Conservation (phyloP, 1,140 invertebrate genomes). For the Grapholita molesta region DNA sequence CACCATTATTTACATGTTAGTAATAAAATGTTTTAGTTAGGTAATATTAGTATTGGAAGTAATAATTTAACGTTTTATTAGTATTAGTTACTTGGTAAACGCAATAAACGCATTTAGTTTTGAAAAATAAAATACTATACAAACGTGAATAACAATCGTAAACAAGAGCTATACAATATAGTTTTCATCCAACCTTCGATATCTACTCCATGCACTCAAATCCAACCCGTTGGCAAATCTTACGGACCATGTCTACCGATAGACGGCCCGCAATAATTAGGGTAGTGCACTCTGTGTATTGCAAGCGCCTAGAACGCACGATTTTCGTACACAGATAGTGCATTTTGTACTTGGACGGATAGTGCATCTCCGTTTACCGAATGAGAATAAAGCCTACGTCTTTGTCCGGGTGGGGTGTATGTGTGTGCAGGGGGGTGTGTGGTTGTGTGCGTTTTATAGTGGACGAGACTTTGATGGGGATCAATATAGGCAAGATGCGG, state of each 20-base stretch:
- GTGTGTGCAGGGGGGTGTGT: conserved; percentile 47
- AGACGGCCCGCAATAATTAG: conserved; percentile 69
- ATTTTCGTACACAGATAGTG: neutral
- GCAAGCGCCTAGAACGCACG: neutral
- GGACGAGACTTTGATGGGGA: conserved; percentile 16
- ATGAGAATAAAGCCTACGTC: conserved; percentile 67
- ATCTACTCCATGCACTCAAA: neutral
- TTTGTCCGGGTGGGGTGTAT: conserved; percentile 49
- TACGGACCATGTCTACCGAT: conserved; percentile 1
- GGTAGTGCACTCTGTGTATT: conserved; percentile 50
- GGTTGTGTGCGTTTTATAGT: conserved; percentile 47
- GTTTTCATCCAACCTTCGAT: neutral
- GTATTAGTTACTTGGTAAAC: no score
- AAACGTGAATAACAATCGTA: neutral
- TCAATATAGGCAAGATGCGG: neutral
- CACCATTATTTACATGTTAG: no score
- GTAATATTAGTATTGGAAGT: no score
- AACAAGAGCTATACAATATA: neutral
- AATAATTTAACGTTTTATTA: no score
- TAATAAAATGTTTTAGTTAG: no score
- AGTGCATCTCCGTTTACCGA: conserved; percentile 65
- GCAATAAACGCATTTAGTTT: no score
- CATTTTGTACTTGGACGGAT: conserved; percentile 21
- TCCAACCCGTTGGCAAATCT: neutral
- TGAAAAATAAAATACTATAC: no score